These are phyloP conservation scores for Microtus montanus DNA, from an alignment of 2,113 vertebrate species.

Conservation along the genomic window DNA sequence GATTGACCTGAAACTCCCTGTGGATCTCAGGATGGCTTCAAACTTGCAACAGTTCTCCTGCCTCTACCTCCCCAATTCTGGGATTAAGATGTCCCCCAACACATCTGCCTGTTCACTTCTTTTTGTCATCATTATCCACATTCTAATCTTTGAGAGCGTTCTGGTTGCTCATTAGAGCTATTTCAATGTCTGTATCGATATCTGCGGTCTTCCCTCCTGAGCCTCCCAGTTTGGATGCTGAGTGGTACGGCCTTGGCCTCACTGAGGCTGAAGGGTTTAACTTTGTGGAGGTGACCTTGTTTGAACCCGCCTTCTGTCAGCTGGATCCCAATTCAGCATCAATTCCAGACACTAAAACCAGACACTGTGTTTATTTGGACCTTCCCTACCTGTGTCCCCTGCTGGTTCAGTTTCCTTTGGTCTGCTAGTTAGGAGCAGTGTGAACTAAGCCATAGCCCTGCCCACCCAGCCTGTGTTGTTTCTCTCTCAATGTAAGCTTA, in stretches of 20 bases:
- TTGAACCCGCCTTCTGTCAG: neutral
- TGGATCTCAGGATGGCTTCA: too few species aligned
- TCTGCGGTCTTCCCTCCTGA: neutral
- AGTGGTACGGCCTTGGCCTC: neutral
- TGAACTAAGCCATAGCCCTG: neutral
- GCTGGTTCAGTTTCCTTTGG: neutral
- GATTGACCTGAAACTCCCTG: neutral
- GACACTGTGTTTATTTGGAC: too few species aligned
- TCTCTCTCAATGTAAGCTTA: constrained; percentile 36
- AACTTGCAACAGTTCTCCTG: neutral
- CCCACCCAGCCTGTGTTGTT: constrained; percentile 61
- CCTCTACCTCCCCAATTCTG: neutral
- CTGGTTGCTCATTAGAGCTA: neutral
- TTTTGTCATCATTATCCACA: neutral
- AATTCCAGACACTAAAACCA: neutral
- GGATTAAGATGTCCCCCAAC: neutral
- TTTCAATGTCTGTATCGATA: neutral
- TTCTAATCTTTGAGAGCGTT: neutral
- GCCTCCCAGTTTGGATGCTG: neutral
- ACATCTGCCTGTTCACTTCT: neutral
- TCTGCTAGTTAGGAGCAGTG: neutral
- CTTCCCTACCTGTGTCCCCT: neutral
- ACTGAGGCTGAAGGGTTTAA: neutral
- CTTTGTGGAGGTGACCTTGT: neutral
- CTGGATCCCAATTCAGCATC: neutral